Base-by-base conservation (phyloP, 2,797 vertebrate genomes). In the Clangula hyemalis region DNA sequence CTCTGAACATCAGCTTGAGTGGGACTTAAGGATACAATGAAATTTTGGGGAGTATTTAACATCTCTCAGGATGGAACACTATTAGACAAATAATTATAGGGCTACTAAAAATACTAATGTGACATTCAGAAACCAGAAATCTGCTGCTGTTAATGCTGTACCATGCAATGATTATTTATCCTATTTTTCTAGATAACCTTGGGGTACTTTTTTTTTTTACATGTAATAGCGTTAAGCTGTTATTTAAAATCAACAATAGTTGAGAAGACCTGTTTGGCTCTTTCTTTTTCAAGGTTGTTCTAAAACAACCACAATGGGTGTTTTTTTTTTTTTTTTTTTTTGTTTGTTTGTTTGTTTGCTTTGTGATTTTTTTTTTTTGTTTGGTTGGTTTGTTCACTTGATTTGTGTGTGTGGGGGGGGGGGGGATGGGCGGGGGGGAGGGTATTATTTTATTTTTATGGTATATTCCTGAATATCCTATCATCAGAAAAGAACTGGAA, bases 141-240 rank as follows among this genome's bases (percentile, higher is more conserved):
- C 13, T 51, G 9, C 8, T 72, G 6, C 11, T 86, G n/a, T 19
- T 89, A 36, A 9, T 85, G 6, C 13, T 73, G 14, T 32, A 41
- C n/a, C 64, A 5, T 16, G 54, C 8, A 11, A n/a, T 15, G 8
- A 51, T 7, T 57, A 51, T 62, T 73, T 1, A 0, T 13, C 4
- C 25, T 1, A 4, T 54, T 66, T 77, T 89, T 36, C 36, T 66
- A 32, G 20, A 27, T 78, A 84, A 28, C 10, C 61, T 78, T 78
- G 7, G 3, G 10, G 56, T 83, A 45, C 47, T 22, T 6, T 51
- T 73, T 53, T 53, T 36, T 39, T 45, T 73, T 60, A 6, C 13
- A 36, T 7, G 9, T 69, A 74, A 28, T n/a, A 41, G 13, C 38
- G 72, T n/a, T 38, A 27, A 41, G 10, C 24, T 85, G 4, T 30